Evolutionary conservation across 1,140 invertebrate genomes (phyloP).

Genomic region (Drosophila obscura): DNA sequence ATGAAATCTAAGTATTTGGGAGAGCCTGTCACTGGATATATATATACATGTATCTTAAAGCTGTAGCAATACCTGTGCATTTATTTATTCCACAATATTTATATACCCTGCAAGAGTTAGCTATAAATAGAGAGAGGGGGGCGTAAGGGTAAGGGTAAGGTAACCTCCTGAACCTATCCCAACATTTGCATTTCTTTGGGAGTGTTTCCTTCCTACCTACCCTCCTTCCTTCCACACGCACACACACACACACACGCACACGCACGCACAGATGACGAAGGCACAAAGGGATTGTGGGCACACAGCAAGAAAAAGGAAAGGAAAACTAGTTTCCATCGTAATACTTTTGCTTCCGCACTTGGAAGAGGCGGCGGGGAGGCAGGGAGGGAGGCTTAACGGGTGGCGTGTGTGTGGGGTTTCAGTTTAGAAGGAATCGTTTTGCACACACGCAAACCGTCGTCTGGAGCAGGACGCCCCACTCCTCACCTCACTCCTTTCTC

Average conservation of each 20-base stretch:
- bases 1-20: too few relatives aligned
- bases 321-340: slow-evolving; percentile 57
- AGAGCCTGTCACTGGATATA: too few relatives aligned
- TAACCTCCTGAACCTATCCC: too few relatives aligned
- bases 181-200: too few relatives aligned
- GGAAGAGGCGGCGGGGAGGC: slow-evolving; percentile 5
- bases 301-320: slow-evolving; percentile 13
- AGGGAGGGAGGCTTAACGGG: slow-evolving; percentile 5
- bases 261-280: not conserved
- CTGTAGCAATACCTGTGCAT: too few relatives aligned
- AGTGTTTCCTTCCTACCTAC: too few relatives aligned
- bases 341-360: slow-evolving; percentile 75
- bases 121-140: too few relatives aligned
- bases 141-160: too few relatives aligned
- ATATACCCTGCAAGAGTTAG: too few relatives aligned
- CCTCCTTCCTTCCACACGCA: slow-evolving; percentile 6
- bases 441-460: slow-evolving; percentile 28
- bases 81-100: too few relatives aligned
- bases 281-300: slow-evolving; percentile 25
- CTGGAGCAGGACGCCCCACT: not conserved
- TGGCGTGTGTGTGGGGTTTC: slow-evolving; percentile 19
- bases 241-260: too few relatives aligned
- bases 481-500: not conserved
- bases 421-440: slow-evolving; percentile 33
- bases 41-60: too few relatives aligned